phyloP scores from a whole-genome alignment of 2,113 vertebrate species.

The Sclerurus mexicanus region DNA sequence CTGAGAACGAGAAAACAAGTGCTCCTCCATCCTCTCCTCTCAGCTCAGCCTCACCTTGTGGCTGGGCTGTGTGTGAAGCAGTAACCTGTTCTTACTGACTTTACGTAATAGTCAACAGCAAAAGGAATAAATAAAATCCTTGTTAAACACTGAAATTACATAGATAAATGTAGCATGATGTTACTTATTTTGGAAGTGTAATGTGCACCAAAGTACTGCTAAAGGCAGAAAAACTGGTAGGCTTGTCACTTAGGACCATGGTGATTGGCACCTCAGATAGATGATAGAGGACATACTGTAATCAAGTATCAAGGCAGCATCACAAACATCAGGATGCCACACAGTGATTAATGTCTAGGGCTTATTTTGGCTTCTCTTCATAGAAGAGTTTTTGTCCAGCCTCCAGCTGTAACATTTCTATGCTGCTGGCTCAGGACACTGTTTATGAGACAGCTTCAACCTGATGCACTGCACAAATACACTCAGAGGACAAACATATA shows the following conservation, averaged over 20 bases:
- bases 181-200: neutral
- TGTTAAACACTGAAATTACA: neutral
- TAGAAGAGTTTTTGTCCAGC: neutral
- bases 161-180: neutral
- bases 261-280: neutral
- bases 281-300: neutral
- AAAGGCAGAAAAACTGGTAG: neutral
- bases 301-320: neutral
- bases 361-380: constrained; percentile 36
- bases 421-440: neutral
- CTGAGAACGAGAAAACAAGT: neutral
- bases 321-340: constrained; percentile 23
- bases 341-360: constrained; percentile 40
- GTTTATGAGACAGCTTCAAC: neutral
- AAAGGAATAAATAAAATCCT: neutral
- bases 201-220: neutral
- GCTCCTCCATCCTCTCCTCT: neutral
- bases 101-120: neutral
- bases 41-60: neutral
- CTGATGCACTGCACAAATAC: neutral
- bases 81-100: neutral
- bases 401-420: constrained; percentile 37
- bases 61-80: neutral
- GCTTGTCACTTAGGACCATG: neutral
- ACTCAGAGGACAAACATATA: neutral